A percentile compares a stretch with the other conserved stretches of the same genome.
These are phyloP conservation scores for Mormyrus iriodes DNA, from an alignment of 2,113 vertebrate species.

Conservation along the genomic window DNA sequence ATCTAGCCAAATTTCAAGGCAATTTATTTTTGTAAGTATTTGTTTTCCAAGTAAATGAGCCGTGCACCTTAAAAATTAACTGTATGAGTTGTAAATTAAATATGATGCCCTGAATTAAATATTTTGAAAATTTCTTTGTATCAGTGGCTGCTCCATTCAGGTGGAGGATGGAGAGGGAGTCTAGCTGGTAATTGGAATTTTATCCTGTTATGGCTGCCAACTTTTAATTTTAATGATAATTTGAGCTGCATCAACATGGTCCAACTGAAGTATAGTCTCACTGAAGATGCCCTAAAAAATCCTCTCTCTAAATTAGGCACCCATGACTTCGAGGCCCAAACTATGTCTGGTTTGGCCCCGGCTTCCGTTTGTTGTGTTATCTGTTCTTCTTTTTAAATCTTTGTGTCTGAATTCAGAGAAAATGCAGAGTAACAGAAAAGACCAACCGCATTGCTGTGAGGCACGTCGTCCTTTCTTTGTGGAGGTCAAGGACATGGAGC, in stretches of 20 bases:
- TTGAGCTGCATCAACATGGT: not conserved
- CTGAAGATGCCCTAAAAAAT: not conserved
- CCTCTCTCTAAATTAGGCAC: not conserved
- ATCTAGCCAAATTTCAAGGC: constrained; percentile 13
- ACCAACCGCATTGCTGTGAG: not conserved
- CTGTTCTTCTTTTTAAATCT: not conserved
- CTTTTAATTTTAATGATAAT: not conserved
- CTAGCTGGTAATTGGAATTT: not conserved
- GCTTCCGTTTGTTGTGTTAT: not conserved
- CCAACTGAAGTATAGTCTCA: not conserved
- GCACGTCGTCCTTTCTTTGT: not conserved
- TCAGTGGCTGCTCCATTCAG: not conserved
- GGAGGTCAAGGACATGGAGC: constrained; percentile 15
- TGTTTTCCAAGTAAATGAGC: constrained; percentile 16
- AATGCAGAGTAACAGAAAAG: not conserved
- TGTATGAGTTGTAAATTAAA: constrained; percentile 15
- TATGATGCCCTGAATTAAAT: constrained; percentile 3
- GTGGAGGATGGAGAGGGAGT: not conserved
- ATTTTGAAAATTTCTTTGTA: not conserved
- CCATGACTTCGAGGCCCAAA: not conserved
- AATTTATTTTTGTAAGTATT: constrained; percentile 10
- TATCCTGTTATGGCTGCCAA: not conserved
- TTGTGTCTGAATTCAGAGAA: not conserved
- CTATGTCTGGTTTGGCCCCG: not conserved
- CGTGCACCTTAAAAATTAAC: constrained; percentile 8